A percentile compares a stretch with the other conserved stretches of the same genome.
Evolutionary conservation across 2,797 vertebrate genomes (phyloP).

Genomic region (Pseudochromis fuscus): DNA sequence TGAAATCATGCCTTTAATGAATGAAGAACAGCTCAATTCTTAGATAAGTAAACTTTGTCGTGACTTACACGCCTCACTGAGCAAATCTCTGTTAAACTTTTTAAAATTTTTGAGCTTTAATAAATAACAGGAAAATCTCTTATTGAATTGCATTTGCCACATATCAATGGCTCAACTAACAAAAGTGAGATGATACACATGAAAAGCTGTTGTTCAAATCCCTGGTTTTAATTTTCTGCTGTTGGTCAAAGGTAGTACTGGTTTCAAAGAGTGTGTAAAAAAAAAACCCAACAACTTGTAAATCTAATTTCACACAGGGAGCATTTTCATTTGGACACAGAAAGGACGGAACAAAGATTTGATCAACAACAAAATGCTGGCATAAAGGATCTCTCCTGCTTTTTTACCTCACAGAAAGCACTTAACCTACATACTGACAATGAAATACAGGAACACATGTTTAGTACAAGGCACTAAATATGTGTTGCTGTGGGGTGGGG

Average conservation of each 20-base stretch:
- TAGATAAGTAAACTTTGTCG: conserved; percentile 14
- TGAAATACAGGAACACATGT: conserved; percentile 13
- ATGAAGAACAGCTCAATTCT: conserved; percentile 18
- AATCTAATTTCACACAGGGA: conserved; percentile 25
- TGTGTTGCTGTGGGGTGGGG: conserved; percentile 20
- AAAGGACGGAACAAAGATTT: conserved; percentile 25
- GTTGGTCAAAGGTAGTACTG: conserved; percentile 7
- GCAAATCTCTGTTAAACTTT: conserved; percentile 17
- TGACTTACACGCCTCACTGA: conserved; percentile 8
- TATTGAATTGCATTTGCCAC: neutral
- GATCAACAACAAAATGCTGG: conserved; percentile 25
- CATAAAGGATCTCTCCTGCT: neutral
- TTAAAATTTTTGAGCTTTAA: neutral
- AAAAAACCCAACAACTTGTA: neutral
- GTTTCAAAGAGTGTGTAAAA: conserved; percentile 13
- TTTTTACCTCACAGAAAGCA: conserved; percentile 5
- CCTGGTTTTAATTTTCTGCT: conserved; percentile 16
- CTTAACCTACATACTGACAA: conserved; percentile 40
- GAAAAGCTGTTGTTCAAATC: conserved; percentile 4
- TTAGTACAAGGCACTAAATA: neutral
- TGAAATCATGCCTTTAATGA: conserved; percentile 26
- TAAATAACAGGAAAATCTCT: neutral
- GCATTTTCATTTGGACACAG: conserved; percentile 20
- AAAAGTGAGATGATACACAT: conserved; percentile 1
- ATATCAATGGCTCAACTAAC: conserved; percentile 8